Evolutionary conservation across 1,140 invertebrate species (phyloP).

Genomic region (Trichonephila clavata): DNA sequence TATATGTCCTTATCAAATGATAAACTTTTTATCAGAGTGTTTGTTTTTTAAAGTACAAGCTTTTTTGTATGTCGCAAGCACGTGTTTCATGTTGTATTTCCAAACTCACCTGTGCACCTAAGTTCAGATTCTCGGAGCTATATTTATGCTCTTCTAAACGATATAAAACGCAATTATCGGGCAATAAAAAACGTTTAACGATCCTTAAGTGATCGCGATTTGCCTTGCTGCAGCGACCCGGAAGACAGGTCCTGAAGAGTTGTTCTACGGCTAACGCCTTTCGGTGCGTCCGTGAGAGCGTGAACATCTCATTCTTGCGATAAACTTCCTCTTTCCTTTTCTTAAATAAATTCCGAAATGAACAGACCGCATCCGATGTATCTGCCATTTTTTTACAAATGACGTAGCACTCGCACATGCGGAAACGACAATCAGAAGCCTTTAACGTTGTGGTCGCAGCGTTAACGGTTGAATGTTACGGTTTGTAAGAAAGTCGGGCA

Average conservation of each 20-base stretch:
- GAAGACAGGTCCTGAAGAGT: constrained; percentile 22
- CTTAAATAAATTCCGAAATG: constrained; percentile 43
- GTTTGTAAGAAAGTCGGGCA: constrained; percentile 25
- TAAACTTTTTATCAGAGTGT: no score
- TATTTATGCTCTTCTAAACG: background rate
- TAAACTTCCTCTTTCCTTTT: constrained; percentile 30
- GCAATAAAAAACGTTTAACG: constrained; percentile 23
- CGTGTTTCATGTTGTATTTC: no score
- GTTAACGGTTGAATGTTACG: background rate
- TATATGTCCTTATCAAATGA: no score
- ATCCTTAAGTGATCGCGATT: constrained; percentile 10
- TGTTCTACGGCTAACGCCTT: constrained; percentile 37
- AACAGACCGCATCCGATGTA: constrained; percentile 8
- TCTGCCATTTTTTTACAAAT: constrained; percentile 25
- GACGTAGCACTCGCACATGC: constrained; percentile 40
- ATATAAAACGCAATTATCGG: constrained; percentile 9
- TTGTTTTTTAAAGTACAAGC: no score
- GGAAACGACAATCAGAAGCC: constrained; percentile 4
- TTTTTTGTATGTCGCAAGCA: no score
- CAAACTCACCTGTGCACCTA: background rate
- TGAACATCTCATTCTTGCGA: constrained; percentile 22
- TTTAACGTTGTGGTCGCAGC: background rate
- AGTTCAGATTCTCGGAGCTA: background rate
- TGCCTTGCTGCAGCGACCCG: background rate
- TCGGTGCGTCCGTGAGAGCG: background rate